Percentiles rank a stretch among this genome's conserved stretches.
Conservation (phyloP, 1,140 invertebrate species). For the Elysia chlorotica region DNA sequence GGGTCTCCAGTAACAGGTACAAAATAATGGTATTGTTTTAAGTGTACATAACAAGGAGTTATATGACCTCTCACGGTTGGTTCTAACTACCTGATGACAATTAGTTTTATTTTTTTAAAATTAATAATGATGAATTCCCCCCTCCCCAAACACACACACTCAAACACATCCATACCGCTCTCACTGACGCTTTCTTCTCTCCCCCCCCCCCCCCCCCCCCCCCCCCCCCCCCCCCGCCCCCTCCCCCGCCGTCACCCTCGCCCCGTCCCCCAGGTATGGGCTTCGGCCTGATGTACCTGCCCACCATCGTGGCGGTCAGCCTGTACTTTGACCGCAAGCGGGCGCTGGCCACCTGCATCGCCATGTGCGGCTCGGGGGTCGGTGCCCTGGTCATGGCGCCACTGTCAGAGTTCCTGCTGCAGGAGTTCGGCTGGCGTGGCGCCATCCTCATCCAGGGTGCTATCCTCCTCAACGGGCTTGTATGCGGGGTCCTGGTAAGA, state of each 20-base stretch:
- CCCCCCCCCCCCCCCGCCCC: background rate
- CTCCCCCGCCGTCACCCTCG: background rate
- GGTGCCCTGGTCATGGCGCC: constrained; percentile 56
- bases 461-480: constrained; percentile 76
- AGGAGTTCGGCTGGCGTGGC: constrained; percentile 52
- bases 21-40: no score
- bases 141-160: no score
- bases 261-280: constrained; percentile 77
- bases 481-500: constrained; percentile 82
- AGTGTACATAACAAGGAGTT: no score
- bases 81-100: no score
- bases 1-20: no score
- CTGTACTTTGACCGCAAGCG: constrained; percentile 93
- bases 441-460: constrained; percentile 81
- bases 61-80: no score
- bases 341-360: constrained; percentile 89
- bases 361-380: constrained; percentile 62
- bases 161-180: no score
- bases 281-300: constrained; percentile 87
- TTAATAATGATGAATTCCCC: no score
- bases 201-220: background rate
- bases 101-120: no score
- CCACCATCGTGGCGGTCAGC: constrained; percentile 86
- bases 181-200: no score
- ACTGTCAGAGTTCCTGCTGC: constrained; percentile 44